Evolutionary conservation across 1,140 invertebrate genomes (phyloP), one percentile per base, ranked within the genome.

Genomic region (Gyrodactylus salaris): DNA sequence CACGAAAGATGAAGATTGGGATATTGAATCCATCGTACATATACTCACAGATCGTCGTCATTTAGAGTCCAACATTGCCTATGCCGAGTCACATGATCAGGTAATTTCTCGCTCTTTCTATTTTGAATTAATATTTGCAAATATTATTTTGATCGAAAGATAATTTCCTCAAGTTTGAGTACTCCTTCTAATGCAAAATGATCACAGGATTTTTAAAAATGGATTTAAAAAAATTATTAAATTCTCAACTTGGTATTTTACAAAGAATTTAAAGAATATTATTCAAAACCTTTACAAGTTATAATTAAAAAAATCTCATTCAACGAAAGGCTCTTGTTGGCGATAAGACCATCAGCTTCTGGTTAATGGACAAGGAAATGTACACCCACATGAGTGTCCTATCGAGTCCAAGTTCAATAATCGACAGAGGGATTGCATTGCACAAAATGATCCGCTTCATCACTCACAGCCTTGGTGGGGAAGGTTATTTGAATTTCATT

Each of bases 361-460:
- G 94, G 95, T 81, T 99, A 70, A 98, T 99, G 94, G 95, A 99
- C 80, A 93, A 94, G 78, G 89, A 93, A 78, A 97, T 97, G 91
- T 96, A 97, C 78, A 87, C 87, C 0, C 86, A 89, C 78, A 97
- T 96, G 92, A 91, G 90, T 26, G 83, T 82, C 0, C 0, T 87
- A 0, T 88, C 87, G n/a, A 78, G 78, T 22, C 76, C 78, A 7
- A 82, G 84, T 75, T 76, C 86, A 0, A 84, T 91, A 24, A 87
- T 97, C 70, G 88, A 88, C 78, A 84, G 93, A 22, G 93, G 95
- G 0, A 85, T 99, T 68, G 89, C 93, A 26, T 83, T 99, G 70
- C 94, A 99, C 78, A 99, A 98, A 83, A 86, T 97, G 82, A 97
- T 99, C 76, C 84, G 91, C 0, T 84, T 98, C 0, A 85, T 98